Base-by-base conservation (phyloP, 2,888 invertebrate genomes). In the Odontothrips loti region DNA sequence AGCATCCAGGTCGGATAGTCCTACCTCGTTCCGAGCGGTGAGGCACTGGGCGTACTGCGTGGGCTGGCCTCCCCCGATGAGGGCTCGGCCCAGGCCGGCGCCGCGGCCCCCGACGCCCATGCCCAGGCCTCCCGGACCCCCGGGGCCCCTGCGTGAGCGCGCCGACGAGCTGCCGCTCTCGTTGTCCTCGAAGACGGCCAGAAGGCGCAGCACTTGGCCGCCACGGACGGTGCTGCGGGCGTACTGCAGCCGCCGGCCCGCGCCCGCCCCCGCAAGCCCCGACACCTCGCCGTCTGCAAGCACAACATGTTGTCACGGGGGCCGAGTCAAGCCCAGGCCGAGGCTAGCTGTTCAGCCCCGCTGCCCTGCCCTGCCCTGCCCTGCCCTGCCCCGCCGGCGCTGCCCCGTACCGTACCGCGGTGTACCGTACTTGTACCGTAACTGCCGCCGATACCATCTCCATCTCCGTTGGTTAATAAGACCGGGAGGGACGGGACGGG, bases 131-230 rank as follows among this genome's bases (percentile, higher is more conserved):
- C 68, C 68, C 68, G 12, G 68, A 9, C 68, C 68, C 11, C 68
- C 68, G 68, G 68, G 27, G 27, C 68, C 68, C 27, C 68, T n/a
- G 9, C 68, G 68, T 1, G 68, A 75, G 23, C 68, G 23, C 27
- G 68, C 68, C 27, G 68, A 75, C 68, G 68, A 23, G 68, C 27
- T 27, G 68, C 68, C 68, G 68, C 68, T 27, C 68, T 75, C 68
- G 68, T 75, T 75, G 85, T 90, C 90, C 83, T 90, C 89, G 84
- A 89, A 90, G 79, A 90, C 89, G n/a, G 90, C 90, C 51, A 90
- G 86, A 58, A 90, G 86, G 81, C 89, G 88, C 75, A 90, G 86
- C 27, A 89, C 88, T 82, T 89, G 89, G 1, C 90, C 90, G 47
- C 89, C 88, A 80, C 87, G 86, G 51, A 89, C 87, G 47, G 87